These are phyloP conservation scores for Vireo griseus DNA, from an alignment of 2,797 vertebrate genomes.

Conservation along the genomic window DNA sequence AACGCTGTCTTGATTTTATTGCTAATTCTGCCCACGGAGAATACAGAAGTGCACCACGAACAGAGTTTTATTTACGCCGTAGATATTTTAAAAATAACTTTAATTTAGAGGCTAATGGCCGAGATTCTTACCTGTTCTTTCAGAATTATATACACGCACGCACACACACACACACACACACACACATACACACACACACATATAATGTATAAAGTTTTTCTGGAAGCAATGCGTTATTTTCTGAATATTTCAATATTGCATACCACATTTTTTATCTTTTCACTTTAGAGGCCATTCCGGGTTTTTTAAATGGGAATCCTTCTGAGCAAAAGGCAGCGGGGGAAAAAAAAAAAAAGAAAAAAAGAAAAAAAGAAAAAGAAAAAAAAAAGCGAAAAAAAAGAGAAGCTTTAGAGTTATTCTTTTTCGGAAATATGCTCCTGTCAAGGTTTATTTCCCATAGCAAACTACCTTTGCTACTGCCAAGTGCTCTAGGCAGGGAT, in stretches of 20 bases:
- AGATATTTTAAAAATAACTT: not conserved
- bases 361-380: no score
- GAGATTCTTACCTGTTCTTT: not conserved
- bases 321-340: not conserved
- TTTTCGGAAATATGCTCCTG: constrained; percentile 68
- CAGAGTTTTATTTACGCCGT: not conserved
- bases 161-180: no score
- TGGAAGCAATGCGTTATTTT: not conserved
- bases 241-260: not conserved
- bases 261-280: not conserved
- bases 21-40: not conserved
- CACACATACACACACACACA: no score
- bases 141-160: not conserved
- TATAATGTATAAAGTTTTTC: not conserved
- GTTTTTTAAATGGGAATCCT: not conserved
- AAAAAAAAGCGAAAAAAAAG: no score
- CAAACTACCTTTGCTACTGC: constrained; percentile 65
- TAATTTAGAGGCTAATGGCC: not conserved
- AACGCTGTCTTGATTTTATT: constrained; percentile 38
- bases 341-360: not conserved
- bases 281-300: not conserved
- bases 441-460: constrained; percentile 76
- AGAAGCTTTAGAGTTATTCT: not conserved
- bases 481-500: constrained; percentile 47
- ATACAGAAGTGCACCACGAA: constrained; percentile 4